phyloP scores from a whole-genome alignment of 30 jellyfish, hydroid and myxozoan genomes.

The Turritopsis rubra region DNA sequence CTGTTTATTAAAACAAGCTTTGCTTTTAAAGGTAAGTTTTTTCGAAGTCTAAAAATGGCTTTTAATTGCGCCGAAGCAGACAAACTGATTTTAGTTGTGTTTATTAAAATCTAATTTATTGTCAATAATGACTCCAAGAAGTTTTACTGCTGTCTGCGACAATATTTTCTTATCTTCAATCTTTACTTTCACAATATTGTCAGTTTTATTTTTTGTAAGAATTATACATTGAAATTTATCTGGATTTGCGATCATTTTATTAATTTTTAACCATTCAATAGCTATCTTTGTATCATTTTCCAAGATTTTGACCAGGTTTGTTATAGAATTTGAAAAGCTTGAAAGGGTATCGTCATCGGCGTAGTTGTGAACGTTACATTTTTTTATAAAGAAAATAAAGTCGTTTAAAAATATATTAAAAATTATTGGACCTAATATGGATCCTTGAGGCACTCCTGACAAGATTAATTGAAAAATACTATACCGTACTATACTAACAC shows the following conservation, averaged over 20 bases:
- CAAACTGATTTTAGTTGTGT: slow-evolving; percentile 31
- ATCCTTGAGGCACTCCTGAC: slow-evolving; percentile 48
- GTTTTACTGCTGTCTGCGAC: slow-evolving; percentile 41
- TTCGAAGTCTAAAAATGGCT: slow-evolving; percentile 26
- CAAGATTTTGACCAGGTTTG: slow-evolving; percentile 16
- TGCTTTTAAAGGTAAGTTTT: slow-evolving; percentile 19
- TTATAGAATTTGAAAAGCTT: slow-evolving; percentile 24
- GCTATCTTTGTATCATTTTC: slow-evolving; percentile 24
- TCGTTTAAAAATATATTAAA: slow-evolving; percentile 30
- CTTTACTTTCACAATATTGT: slow-evolving; percentile 24
- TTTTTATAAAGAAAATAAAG: slow-evolving; percentile 28
- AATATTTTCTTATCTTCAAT: slow-evolving; percentile 27
- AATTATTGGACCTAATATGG: slow-evolving; percentile 39
- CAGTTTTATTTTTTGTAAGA: slow-evolving; percentile 20
- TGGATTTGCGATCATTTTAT: slow-evolving; percentile 54
- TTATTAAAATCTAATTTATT: slow-evolving; percentile 24
- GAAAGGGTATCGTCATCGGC: slow-evolving; percentile 41
- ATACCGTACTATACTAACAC: no score
- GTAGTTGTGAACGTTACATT: slow-evolving; percentile 25
- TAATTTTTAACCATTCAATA: slow-evolving; percentile 25
- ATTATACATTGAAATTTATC: slow-evolving; percentile 37
- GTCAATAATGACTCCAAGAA: slow-evolving; percentile 40
- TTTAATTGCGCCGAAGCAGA: slow-evolving; percentile 41
- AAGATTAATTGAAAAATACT: slow-evolving; percentile 33
- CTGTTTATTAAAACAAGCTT: slow-evolving; percentile 24